phyloP scores from a whole-genome alignment of 2,797 vertebrate species.

The Phrynocephalus guinanensis region DNA sequence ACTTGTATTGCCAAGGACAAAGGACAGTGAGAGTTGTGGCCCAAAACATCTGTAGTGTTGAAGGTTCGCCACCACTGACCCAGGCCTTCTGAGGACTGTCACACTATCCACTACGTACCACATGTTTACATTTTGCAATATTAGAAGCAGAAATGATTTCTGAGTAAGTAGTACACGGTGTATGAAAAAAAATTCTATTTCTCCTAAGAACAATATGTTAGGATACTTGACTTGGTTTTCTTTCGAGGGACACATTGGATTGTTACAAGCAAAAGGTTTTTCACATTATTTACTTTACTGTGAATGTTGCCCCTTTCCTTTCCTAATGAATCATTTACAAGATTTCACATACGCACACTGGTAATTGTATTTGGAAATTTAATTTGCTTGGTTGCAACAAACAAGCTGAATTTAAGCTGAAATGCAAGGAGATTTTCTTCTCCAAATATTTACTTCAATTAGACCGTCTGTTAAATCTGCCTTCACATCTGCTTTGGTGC shows the following conservation, averaged over 20 bases:
- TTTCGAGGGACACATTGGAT: constrained; percentile 11
- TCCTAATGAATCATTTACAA: constrained; percentile 38
- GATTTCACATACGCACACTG: constrained; percentile 28
- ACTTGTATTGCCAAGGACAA: too few species aligned
- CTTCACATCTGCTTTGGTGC: constrained; percentile 33
- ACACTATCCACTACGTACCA: too few species aligned
- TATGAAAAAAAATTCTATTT: constrained; percentile 26
- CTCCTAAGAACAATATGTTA: constrained; percentile 28
- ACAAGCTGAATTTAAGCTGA: constrained; percentile 48
- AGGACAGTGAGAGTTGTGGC: too few species aligned
- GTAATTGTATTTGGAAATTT: constrained; percentile 59
- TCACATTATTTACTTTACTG: constrained; percentile 53
- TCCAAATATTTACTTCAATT: constrained; percentile 53
- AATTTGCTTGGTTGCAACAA: constrained; percentile 55
- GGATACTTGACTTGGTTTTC: constrained; percentile 35
- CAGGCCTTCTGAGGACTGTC: too few species aligned
- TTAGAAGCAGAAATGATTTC: neutral
- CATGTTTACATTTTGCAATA: neutral
- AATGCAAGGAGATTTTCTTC: constrained; percentile 49
- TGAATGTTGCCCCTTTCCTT: constrained; percentile 45
- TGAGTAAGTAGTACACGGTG: neutral
- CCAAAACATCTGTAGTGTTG: too few species aligned
- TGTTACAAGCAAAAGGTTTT: constrained; percentile 56
- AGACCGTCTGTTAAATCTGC: constrained; percentile 44
- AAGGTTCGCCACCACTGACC: too few species aligned